A percentile compares a stretch with the other conserved stretches of the same genome.
Conservation (phyloP, 2,888 invertebrate genomes). For the Cloeon dipterum region DNA sequence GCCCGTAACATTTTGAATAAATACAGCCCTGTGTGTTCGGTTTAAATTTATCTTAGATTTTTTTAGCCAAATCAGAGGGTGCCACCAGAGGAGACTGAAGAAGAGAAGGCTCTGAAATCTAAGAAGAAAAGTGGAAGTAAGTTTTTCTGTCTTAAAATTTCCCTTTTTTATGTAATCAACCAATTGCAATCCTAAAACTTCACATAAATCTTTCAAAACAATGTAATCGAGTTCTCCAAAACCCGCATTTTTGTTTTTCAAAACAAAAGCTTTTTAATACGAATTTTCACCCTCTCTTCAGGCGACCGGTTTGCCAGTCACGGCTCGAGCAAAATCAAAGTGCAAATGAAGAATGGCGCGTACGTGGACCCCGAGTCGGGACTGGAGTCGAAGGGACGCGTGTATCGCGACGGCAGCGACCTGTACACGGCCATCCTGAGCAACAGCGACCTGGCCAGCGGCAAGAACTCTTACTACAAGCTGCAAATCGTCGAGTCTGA, state of each 20-base stretch:
- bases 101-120: background rate
- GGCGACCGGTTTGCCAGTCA: background rate
- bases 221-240: background rate
- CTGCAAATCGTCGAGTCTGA: constrained; percentile 71
- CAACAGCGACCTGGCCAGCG: constrained; percentile 60
- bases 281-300: too few species aligned
- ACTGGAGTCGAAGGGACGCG: constrained; percentile 53
- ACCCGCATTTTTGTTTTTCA: too few species aligned
- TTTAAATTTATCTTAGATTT: too few species aligned
- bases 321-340: constrained; percentile 24
- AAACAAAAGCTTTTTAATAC: too few species aligned
- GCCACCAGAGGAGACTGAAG: background rate
- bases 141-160: background rate
- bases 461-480: constrained; percentile 89
- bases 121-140: too few species aligned
- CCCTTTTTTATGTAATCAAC: too few species aligned
- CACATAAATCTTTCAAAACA: background rate
- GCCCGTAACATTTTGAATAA: too few species aligned
- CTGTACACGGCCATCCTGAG: constrained; percentile 64
- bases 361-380: constrained; percentile 86
- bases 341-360: constrained; percentile 58
- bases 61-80: background rate
- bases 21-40: too few species aligned
- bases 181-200: background rate
- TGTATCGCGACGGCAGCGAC: constrained; percentile 32